A percentile compares a stretch with the other conserved stretches of the same genome.
These are phyloP conservation scores for Nemotelus pantherinus DNA, from an alignment of 2,888 invertebrate species.

Conservation along the genomic window DNA sequence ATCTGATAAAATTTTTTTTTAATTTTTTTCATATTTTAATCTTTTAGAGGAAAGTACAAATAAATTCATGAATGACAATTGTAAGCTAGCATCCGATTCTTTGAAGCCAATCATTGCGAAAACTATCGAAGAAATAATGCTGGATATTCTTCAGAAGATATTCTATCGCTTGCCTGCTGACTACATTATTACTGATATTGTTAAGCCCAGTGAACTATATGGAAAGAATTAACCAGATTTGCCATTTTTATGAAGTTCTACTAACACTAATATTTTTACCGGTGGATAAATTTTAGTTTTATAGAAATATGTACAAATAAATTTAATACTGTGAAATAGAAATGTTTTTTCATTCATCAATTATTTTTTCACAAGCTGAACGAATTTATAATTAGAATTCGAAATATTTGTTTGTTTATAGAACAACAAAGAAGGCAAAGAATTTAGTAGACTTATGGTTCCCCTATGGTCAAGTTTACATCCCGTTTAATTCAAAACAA, in stretches of 20 bases:
- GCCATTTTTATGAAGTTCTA: too few species aligned
- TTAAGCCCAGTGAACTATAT: slow-evolving; percentile 51
- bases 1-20: not conserved
- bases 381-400: too few species aligned
- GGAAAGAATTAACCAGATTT: not conserved
- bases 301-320: not conserved
- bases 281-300: not conserved
- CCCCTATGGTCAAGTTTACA: too few species aligned
- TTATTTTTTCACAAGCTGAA: too few species aligned
- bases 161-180: slow-evolving; percentile 75
- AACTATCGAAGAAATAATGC: slow-evolving; percentile 74
- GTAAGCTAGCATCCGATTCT: slow-evolving; percentile 74
- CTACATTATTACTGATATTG: slow-evolving; percentile 73
- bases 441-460: too few species aligned
- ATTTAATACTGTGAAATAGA: too few species aligned
- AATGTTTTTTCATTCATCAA: too few species aligned
- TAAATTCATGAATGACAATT: slow-evolving; percentile 75
- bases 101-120: slow-evolving; percentile 72
- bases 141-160: slow-evolving; percentile 70
- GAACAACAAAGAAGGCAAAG: too few species aligned
- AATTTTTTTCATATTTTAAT: slow-evolving; percentile 3
- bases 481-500: too few species aligned
- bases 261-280: not conserved
- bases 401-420: too few species aligned
- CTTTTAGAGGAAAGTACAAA: slow-evolving; percentile 74